Evolutionary conservation across 2,888 invertebrate genomes (phyloP).

Genomic region (Apotomis capreana): DNA sequence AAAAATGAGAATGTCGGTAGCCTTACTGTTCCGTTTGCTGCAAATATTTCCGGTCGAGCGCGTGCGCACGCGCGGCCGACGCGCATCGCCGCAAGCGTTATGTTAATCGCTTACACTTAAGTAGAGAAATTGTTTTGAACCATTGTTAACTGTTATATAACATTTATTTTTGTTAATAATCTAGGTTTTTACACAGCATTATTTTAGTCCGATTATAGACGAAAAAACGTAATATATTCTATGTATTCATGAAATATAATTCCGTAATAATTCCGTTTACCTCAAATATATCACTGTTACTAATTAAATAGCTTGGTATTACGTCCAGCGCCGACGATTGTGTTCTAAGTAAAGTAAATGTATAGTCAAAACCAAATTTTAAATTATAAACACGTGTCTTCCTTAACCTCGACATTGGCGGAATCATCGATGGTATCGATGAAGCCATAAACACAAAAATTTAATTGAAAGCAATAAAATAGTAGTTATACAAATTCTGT

Average conservation of each 20-base stretch:
- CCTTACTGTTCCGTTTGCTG: constrained; percentile 62
- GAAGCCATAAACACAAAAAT: too few species aligned
- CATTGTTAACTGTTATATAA: constrained; percentile 7
- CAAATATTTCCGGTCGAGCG: constrained; percentile 67
- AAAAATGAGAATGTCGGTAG: constrained; percentile 60
- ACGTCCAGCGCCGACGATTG: too few species aligned
- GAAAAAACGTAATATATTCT: not conserved
- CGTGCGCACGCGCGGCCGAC: constrained; percentile 48
- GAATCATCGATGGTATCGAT: too few species aligned
- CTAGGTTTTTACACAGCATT: not conserved
- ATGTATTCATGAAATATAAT: constrained; percentile 5
- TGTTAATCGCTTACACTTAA: constrained; percentile 30
- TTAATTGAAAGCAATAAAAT: too few species aligned
- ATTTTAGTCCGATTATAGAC: not conserved
- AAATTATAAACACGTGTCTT: too few species aligned
- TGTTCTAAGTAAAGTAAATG: too few species aligned
- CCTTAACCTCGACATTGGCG: too few species aligned
- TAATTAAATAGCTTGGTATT: too few species aligned
- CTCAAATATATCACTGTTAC: too few species aligned
- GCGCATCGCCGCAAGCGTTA: constrained; percentile 21
- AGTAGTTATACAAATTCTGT: too few species aligned
- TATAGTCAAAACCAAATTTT: too few species aligned
- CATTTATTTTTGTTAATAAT: not conserved
- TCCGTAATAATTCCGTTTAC: too few species aligned
- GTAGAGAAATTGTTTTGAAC: constrained; percentile 14